These are phyloP conservation scores for Clavelina lepadiformis DNA, from an alignment of 23 tunicate genomes.

Conservation along the genomic window DNA sequence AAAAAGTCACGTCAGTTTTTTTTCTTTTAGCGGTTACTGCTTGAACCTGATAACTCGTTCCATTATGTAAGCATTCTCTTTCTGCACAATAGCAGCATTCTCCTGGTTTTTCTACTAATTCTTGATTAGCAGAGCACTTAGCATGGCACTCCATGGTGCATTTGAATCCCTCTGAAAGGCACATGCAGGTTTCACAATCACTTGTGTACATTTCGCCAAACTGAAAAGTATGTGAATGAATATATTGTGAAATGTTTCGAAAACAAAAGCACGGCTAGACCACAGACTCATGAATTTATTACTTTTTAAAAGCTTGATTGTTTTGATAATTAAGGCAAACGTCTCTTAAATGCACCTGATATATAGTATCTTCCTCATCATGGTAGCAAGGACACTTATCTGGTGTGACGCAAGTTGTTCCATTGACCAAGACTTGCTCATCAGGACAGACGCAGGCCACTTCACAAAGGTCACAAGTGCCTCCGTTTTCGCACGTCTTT, in stretches of 20 bases:
- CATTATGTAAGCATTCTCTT: slow-evolving; percentile 38
- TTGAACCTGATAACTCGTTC: slow-evolving; percentile 29
- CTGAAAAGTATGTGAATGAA: too few species aligned
- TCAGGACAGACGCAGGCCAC: slow-evolving; percentile 73
- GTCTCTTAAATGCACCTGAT: slow-evolving; percentile 12
- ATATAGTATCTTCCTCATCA: slow-evolving; percentile 9
- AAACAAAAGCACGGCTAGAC: too few species aligned
- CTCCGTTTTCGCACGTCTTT: slow-evolving; percentile 43
- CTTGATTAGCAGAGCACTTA: slow-evolving; percentile 47
- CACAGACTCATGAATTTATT: too few species aligned
- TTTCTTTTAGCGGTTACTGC: not conserved
- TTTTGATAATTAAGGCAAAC: too few species aligned
- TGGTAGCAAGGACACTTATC: slow-evolving; percentile 67
- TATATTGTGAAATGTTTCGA: too few species aligned
- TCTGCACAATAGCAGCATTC: slow-evolving; percentile 75
- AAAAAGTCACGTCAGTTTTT: not conserved
- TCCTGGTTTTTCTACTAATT: slow-evolving; percentile 32
- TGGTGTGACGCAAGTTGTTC: slow-evolving; percentile 35
- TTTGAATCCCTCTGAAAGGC: slow-evolving; percentile 39
- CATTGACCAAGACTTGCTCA: slow-evolving; percentile 29
- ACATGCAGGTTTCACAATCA: slow-evolving; percentile 58
- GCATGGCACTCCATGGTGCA: slow-evolving; percentile 52
- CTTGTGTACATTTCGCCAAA: slow-evolving; percentile 38
- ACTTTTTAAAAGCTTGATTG: too few species aligned
- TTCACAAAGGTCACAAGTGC: slow-evolving; percentile 28